Evolutionary conservation across 2,113 vertebrate species (phyloP).

Genomic region (human (Homo sapiens)): GRCh38 chr9:23719001-23719500

Average conservation of each 20-base stretch:
- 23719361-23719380: constrained; percentile 68
- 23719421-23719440: constrained; percentile 65
- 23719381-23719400: constrained; percentile 71
- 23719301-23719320: constrained; percentile 68
- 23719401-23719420: constrained; percentile 1
- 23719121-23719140: constrained; percentile 67
- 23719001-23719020: constrained; percentile 66
- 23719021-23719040: constrained; percentile 51
- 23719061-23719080: constrained; percentile 56
- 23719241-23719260: constrained; percentile 83
- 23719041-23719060: neutral
- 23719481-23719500: constrained; percentile 38
- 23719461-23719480: constrained; percentile 64
- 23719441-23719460: constrained; percentile 10
- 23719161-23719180: constrained; percentile 67
- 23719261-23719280: constrained; percentile 84
- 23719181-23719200: constrained; percentile 81
- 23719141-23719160: constrained; percentile 60
- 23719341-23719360: constrained; percentile 37
- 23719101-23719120: neutral
- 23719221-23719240: constrained; percentile 67
- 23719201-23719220: constrained; percentile 74
- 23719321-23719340: constrained; percentile 58
- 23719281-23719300: constrained; percentile 76
- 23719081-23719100: neutral